Base-by-base conservation (phyloP, 2,888 invertebrate genomes). In the Drosophila cognata region DNA sequence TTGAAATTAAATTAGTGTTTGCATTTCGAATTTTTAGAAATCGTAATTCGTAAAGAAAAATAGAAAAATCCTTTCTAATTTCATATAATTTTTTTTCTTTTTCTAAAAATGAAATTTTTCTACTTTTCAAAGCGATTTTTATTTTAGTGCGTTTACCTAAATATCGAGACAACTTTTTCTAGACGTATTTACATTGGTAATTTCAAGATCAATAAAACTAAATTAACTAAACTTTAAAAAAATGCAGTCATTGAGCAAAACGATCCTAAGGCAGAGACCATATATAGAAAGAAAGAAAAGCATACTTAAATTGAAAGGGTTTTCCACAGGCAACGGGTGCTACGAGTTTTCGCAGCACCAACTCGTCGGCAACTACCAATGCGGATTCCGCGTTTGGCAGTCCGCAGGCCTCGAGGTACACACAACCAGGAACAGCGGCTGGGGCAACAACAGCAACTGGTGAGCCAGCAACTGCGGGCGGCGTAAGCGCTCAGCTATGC, bases 371-470 rank as follows among this genome's bases (percentile, higher is more conserved):
- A 31, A 86, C 94, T 74, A 94, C 94, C 31, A 91, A 91, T 50
- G 92, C 81, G 4, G 93, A 92, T 57, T 92, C 92, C 0, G 92
- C 92, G 1, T 92, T 92, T 53, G 95, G 95, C 82, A 94, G 95
- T 82, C 93, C 93, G 4, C 92, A 91, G 64, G 82, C 89, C 38
- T 92, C 92, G 29, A 62, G 87, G 4, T 81, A 50, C 71, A 70
- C 72, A 8, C 38, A 62, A 8, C 41, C 64, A 18, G 46, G 13
- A 38, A 50, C 35, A 29, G 48, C 55, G 18, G 43, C 11, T 43
- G 31, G 11, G 13, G 38, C 38, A 41, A 29, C 5, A 3, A 16
- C 29, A 29, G 28, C 11, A 28, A 5, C 18, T 18, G 50, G 50
- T 28, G 28, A 21, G 29, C 21, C 65, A 2, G 8, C 56, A 13